A percentile compares a stretch with the other conserved stretches of the same genome.
phyloP scores from a whole-genome alignment of 2,888 invertebrate species.

The Oscheius myriophilus region DNA sequence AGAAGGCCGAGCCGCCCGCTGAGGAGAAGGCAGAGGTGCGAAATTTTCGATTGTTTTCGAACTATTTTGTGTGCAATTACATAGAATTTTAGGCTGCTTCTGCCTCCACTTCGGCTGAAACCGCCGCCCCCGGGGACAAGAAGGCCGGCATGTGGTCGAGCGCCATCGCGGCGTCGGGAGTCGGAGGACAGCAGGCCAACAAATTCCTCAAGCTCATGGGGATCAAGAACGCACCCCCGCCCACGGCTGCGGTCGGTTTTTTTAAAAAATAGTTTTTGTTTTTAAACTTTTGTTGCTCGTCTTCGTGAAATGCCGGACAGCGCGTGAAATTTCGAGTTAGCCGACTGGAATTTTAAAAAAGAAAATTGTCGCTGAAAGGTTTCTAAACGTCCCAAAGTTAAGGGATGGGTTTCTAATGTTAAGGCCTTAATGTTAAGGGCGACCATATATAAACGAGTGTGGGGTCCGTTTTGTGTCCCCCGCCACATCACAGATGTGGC shows the following conservation, averaged over 20 bases:
- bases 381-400: too few species aligned
- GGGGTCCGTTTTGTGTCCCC: too few species aligned
- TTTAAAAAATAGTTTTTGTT: neutral
- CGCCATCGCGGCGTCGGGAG: conserved; percentile 53
- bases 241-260: conserved; percentile 1
- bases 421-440: too few species aligned
- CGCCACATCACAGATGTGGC: too few species aligned
- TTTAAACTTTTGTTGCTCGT: neutral
- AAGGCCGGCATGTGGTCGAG: conserved; percentile 52
- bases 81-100: neutral
- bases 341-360: too few species aligned
- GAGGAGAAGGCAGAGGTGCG: neutral
- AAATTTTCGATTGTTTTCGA: neutral
- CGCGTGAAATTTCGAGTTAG: too few species aligned
- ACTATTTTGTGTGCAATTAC: too few species aligned
- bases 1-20: conserved; percentile 3
- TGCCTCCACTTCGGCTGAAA: neutral
- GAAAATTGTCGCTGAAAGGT: too few species aligned
- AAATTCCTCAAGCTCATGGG: conserved; percentile 51
- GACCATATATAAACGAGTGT: too few species aligned
- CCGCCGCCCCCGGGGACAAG: conserved; percentile 16
- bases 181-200: conserved; percentile 42
- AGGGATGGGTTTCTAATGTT: too few species aligned
- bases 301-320: neutral
- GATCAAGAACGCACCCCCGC: conserved; percentile 23